phyloP scores from a whole-genome alignment of 2,888 invertebrate genomes.

The Orchestes rusci region DNA sequence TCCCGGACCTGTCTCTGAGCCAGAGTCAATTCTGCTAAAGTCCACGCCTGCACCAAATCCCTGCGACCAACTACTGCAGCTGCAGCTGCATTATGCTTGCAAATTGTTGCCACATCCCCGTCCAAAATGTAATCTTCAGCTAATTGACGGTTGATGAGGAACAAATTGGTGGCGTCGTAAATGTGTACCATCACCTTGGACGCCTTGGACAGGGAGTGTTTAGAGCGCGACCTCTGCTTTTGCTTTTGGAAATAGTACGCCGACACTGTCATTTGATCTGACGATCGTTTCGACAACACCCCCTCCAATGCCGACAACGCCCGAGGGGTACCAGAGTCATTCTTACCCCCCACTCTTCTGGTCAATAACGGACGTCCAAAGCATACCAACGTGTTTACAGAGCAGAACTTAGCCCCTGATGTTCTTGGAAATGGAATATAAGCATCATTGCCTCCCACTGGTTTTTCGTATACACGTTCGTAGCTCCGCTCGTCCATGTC shows the following conservation, averaged over 20 bases:
- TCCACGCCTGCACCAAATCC: constrained; percentile 86
- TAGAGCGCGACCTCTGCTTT: constrained; percentile 30
- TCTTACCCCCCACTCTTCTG: constrained; percentile 59
- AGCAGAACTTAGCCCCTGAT: constrained; percentile 88
- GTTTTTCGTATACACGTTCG: constrained; percentile 31
- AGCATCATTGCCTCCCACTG: constrained; percentile 54
- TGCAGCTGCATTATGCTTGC: constrained; percentile 70
- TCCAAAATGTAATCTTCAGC: constrained; percentile 74
- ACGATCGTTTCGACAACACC: constrained; percentile 35
- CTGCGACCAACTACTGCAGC: constrained; percentile 63
- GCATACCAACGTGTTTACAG: constrained; percentile 65
- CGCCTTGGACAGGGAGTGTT: constrained; percentile 40
- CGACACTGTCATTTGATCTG: constrained; percentile 49
- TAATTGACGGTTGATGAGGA: constrained; percentile 71
- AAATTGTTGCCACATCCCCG: constrained; percentile 58
- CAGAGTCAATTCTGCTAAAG: constrained; percentile 67
- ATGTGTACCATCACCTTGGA: constrained; percentile 57
- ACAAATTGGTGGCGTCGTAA: constrained; percentile 67
- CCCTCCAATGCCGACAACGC: constrained; percentile 65
- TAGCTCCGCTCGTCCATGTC: constrained; percentile 46
- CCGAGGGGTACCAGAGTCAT: constrained; percentile 58
- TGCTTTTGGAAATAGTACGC: constrained; percentile 68
- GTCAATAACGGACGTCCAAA: constrained; percentile 53
- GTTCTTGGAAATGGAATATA: constrained; percentile 92
- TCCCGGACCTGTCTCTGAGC: constrained; percentile 48